phyloP scores from a whole-genome alignment of 2,888 invertebrate genomes.

The Andrena haemorrhoa region DNA sequence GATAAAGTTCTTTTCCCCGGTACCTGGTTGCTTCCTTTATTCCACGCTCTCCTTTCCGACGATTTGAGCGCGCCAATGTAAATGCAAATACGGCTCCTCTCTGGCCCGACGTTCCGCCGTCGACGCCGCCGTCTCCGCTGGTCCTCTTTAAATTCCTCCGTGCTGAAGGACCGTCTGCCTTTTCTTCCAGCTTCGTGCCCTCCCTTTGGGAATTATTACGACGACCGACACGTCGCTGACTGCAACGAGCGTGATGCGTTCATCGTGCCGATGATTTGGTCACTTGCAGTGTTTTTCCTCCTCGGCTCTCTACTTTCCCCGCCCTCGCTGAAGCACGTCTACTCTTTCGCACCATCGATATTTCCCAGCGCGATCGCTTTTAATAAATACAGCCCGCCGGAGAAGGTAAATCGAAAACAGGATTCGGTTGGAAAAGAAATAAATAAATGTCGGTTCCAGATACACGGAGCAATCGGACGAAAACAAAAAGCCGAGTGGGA shows the following conservation, averaged over 20 bases:
- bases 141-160: slow-evolving; percentile 68
- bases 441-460: slow-evolving; percentile 39
- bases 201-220: slow-evolving; percentile 67
- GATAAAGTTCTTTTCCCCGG: slow-evolving; percentile 55
- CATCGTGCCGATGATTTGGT: slow-evolving; percentile 37
- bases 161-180: slow-evolving; percentile 69
- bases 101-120: slow-evolving; percentile 35
- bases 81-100: slow-evolving; percentile 70
- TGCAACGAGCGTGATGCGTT: slow-evolving; percentile 43
- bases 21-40: slow-evolving; percentile 60
- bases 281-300: background rate
- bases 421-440: slow-evolving; percentile 28
- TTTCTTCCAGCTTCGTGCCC: slow-evolving; percentile 67
- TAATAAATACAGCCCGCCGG: slow-evolving; percentile 37
- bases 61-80: slow-evolving; percentile 71
- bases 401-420: slow-evolving; percentile 40
- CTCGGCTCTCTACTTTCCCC: background rate
- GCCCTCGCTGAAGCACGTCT: slow-evolving; percentile 1
- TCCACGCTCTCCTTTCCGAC: slow-evolving; percentile 57
- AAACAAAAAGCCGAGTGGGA: slow-evolving; percentile 13
- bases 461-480: slow-evolving; percentile 31
- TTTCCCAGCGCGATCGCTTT: slow-evolving; percentile 18
- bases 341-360: slow-evolving; percentile 25
- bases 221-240: slow-evolving; percentile 41
- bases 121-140: slow-evolving; percentile 38